Conservation (phyloP, 2,888 invertebrate species). For the Nomada lathburiana region DNA sequence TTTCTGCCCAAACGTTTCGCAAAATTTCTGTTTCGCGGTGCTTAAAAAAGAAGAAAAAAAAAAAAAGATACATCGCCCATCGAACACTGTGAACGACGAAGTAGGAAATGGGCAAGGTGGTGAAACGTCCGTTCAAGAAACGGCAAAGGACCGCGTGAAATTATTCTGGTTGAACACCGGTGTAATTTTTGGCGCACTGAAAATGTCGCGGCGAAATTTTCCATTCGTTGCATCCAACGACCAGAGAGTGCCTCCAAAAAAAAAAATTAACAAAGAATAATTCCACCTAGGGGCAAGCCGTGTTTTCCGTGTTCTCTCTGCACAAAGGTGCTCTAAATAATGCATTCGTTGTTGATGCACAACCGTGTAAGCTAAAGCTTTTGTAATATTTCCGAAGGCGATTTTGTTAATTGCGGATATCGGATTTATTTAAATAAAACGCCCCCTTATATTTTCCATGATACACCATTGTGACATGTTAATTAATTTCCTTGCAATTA, state of each 20-base stretch:
- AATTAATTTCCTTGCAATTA: too few species aligned
- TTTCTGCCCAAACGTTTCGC: not conserved
- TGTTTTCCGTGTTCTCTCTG: not conserved
- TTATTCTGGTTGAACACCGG: conserved; percentile 30
- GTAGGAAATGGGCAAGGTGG: not conserved
- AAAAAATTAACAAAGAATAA: conserved; percentile 17
- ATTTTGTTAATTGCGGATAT: not conserved
- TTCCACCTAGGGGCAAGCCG: not conserved
- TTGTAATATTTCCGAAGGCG: not conserved
- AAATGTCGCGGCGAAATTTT: conserved; percentile 8
- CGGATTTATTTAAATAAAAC: too few species aligned
- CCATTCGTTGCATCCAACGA: not conserved
- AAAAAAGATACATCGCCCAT: not conserved
- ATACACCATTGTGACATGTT: too few species aligned
- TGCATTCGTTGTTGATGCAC: not conserved
- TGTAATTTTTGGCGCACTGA: conserved; percentile 1
- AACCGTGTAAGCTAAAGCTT: not conserved
- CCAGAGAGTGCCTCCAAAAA: not conserved
- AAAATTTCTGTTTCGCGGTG: not conserved
- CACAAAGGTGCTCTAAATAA: not conserved
- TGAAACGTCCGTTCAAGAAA: not conserved
- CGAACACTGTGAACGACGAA: conserved; percentile 1
- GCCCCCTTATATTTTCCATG: too few species aligned
- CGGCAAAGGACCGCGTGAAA: conserved; percentile 22
- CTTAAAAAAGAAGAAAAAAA: conserved; percentile 5